phyloP scores from a whole-genome alignment of 1,140 invertebrate species.

The Calosoma granatense region DNA sequence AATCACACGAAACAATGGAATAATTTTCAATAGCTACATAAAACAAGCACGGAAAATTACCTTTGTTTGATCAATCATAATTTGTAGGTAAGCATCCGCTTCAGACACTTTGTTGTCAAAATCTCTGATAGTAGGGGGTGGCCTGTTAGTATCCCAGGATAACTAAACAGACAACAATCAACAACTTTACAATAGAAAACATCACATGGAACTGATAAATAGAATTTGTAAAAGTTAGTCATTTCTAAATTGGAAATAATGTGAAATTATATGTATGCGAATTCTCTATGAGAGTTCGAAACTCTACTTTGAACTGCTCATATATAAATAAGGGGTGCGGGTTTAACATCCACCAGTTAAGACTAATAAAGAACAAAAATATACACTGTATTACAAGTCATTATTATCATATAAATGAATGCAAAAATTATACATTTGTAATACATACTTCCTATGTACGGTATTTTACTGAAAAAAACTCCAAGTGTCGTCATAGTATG shows the following conservation, averaged over 20 bases:
- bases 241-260: slow-evolving; percentile 2
- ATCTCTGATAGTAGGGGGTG: slow-evolving; percentile 55
- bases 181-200: slow-evolving; percentile 7
- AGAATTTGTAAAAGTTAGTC: neutral
- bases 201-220: neutral
- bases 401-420: too few species aligned
- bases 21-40: too few species aligned
- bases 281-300: too few species aligned
- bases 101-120: slow-evolving; percentile 89
- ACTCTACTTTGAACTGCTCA: too few species aligned
- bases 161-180: slow-evolving; percentile 35
- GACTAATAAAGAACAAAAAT: too few species aligned
- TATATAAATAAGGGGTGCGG: too few species aligned
- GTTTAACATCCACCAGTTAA: too few species aligned
- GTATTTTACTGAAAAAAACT: too few species aligned
- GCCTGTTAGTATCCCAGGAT: slow-evolving; percentile 48
- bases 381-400: slow-evolving; percentile 11
- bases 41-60: slow-evolving; percentile 35
- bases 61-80: slow-evolving; percentile 88
- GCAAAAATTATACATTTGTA: neutral
- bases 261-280: neutral
- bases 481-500: too few species aligned
- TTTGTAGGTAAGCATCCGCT: slow-evolving; percentile 91
- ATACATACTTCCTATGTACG: neutral
- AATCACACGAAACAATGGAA: neutral